These are phyloP conservation scores for Chrysolina americana DNA, from an alignment of 2,888 invertebrate genomes.

Conservation along the genomic window DNA sequence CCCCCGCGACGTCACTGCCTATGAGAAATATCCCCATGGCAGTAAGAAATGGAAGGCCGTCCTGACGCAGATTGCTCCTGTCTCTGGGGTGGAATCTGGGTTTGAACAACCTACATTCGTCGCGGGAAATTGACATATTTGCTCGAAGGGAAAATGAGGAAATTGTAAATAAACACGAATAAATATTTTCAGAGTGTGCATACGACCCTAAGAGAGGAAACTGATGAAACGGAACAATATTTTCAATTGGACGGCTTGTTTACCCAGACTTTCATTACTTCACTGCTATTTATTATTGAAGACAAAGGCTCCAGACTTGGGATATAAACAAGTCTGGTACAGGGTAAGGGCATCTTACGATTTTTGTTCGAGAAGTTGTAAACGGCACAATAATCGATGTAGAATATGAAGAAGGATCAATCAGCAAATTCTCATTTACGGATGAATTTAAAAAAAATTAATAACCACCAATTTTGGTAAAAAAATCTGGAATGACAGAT, in stretches of 20 bases:
- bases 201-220: neutral
- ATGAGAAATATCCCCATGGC: constrained; percentile 18
- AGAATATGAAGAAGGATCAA: too few species aligned
- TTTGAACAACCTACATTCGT: constrained; percentile 48
- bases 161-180: constrained; percentile 26
- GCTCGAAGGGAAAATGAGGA: constrained; percentile 45
- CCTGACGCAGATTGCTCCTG: constrained; percentile 28
- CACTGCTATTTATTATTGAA: too few species aligned
- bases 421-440: too few species aligned
- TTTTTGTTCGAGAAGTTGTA: too few species aligned
- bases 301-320: too few species aligned
- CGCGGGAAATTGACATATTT: constrained; percentile 53
- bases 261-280: neutral
- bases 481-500: too few species aligned
- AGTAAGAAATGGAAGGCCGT: constrained; percentile 21
- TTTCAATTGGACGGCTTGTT: neutral
- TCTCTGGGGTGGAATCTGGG: constrained; percentile 46
- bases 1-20: constrained; percentile 1
- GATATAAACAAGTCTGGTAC: too few species aligned
- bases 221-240: neutral
- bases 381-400: too few species aligned
- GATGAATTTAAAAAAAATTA: too few species aligned
- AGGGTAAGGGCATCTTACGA: too few species aligned
- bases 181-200: constrained; percentile 1
- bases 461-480: too few species aligned